Base-by-base conservation (phyloP, 2,797 vertebrate species). In the Vireo griseus region DNA sequence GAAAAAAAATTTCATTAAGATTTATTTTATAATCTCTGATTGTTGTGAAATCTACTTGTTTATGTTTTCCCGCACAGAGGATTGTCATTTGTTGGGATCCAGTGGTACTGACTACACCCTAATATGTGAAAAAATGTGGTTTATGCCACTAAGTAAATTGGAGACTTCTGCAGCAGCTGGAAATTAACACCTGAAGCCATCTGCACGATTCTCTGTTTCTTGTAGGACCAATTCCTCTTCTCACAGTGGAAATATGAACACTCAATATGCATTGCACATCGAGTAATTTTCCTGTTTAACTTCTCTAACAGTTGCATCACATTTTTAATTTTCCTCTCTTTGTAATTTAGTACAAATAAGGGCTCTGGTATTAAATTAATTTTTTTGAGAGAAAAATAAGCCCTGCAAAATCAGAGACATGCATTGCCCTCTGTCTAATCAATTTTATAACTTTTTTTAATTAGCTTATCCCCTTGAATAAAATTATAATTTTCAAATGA, bases 301-400 rank as follows among this genome's bases (percentile, higher is more conserved):
- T 94, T 94, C 68, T 68, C 59, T 73, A 81, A 88, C 72, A 67
- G 42, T 90, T 88, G 50, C 42, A 88, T 88, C 77, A 75, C 35
- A 73, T 92, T 90, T 94, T 93, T 78, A 80, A 90, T 92, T 85
- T 93, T 57, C 45, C 4, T 55, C 14, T 86, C 52, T 82, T 81
- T 88, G n/a, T 84, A 86, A 85, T 90, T 94, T 74, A 79, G 45
- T 82, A 28, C 91, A 94, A 94, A 93, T 89, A 94, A 95, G 69
- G 52, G 11, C 10, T 82, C 54, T 95, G 44, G 18, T 81, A 91
- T 81, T 92, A 92, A 92, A 91, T 95, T 92, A 44, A 29, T 19
- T 89, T 75, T 67, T 85, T 75, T 76, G 40, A 82, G 37, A 75
- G 35, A 82, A 68, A 89, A 92, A 80, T 44, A 90, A 77, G 57